Conservation (phyloP, 2,113 vertebrate genomes). For the Rhinolophus ferrumequinum region DNA sequence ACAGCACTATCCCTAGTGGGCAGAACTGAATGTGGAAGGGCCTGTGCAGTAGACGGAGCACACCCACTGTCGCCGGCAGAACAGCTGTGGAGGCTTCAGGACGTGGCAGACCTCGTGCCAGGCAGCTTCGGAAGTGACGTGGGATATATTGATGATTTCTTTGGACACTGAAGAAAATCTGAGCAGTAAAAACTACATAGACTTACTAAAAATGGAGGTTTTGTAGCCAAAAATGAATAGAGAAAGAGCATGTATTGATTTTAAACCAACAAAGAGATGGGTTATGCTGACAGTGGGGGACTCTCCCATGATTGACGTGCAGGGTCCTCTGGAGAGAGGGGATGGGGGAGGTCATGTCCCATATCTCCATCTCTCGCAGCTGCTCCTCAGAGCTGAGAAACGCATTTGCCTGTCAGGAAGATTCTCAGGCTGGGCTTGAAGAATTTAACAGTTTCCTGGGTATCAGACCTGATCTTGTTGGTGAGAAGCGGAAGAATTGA, state of each 20-base stretch:
- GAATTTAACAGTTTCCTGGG: constrained; percentile 11
- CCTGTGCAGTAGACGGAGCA: not conserved
- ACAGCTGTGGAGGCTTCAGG: not conserved
- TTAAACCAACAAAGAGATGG: constrained; percentile 27
- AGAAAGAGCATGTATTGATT: constrained; percentile 39
- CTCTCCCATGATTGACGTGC: not conserved
- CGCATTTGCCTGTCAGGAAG: constrained; percentile 46
- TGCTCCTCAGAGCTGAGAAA: constrained; percentile 52
- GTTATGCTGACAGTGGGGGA: not conserved
- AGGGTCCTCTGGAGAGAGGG: not conserved
- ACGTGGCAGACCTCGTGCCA: rapidly evolving
- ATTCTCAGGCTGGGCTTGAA: constrained; percentile 47
- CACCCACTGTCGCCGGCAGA: too few species aligned
- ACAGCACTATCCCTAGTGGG: rapidly evolving
- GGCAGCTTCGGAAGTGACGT: not conserved
- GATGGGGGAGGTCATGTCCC: not conserved
- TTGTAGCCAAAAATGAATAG: constrained; percentile 50
- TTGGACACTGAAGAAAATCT: not conserved
- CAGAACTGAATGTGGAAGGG: rapidly evolving
- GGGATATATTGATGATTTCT: not conserved
- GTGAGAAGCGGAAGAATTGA: not conserved
- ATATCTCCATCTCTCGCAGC: constrained; percentile 42
- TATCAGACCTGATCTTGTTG: constrained; percentile 28
- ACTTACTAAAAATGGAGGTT: constrained; percentile 52
- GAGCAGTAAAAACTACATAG: not conserved